A percentile compares a stretch with the other conserved stretches of the same genome.
Conservation (phyloP, 1,140 invertebrate species). For the Hermetia illucens region DNA sequence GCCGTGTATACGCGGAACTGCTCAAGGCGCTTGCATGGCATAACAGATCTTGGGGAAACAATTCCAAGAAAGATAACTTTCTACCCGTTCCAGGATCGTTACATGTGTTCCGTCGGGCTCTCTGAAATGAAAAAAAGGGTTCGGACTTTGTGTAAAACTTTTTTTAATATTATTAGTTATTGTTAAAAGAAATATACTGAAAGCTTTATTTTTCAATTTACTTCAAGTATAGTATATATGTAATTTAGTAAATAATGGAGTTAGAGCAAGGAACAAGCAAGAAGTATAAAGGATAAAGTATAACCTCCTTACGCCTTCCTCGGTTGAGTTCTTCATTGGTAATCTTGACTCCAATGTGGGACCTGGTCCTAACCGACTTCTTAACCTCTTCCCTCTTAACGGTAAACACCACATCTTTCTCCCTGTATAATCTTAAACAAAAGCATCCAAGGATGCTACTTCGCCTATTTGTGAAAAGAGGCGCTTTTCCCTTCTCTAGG, state of each 20-base stretch:
- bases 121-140: constrained; percentile 10
- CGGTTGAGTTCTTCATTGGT: no score
- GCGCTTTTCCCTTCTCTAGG: no score
- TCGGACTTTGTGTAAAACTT: background rate
- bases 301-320: no score
- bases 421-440: no score
- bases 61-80: constrained; percentile 48
- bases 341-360: no score
- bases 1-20: constrained; percentile 29
- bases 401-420: no score
- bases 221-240: background rate
- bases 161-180: constrained; percentile 1
- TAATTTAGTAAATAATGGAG: background rate
- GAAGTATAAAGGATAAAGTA: constrained; percentile 14
- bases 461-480: no score
- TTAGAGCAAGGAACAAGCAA: constrained; percentile 8
- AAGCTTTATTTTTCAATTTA: background rate
- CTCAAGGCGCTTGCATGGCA: constrained; percentile 62
- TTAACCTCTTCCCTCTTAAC: no score
- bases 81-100: constrained; percentile 42
- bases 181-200: constrained; percentile 3
- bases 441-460: no score
- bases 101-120: constrained; percentile 44
- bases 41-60: constrained; percentile 56
- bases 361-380: no score